Base-by-base conservation (phyloP, 2,113 vertebrate genomes). In the Hippoglossus stenolepis region DNA sequence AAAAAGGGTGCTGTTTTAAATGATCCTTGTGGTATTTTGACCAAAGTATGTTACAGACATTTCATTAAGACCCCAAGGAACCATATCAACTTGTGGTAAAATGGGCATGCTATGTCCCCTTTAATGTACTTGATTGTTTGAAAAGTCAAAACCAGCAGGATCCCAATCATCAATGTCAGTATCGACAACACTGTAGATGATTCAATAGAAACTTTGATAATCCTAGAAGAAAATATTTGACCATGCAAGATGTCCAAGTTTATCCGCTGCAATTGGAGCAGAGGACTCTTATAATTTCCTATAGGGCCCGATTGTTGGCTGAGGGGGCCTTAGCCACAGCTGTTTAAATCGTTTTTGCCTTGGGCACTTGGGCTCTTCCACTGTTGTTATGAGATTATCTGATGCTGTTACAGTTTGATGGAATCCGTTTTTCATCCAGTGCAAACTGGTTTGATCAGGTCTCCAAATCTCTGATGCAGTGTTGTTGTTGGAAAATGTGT, bases 381-480 rank as follows among this genome's bases (percentile, higher is more conserved):
- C 60, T 80, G 56, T 82, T 86, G 76, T 77, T 65, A 75, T 66
- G 26, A 82, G 60, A 83, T 85, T 77, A 89, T 85, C 75, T 58
- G 82, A 88, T 84, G 73, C 65, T 35, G 61, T 79, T 43, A 65
- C 45, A 77, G 63, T 75, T 75, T 73, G 76, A 84, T 84, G 70
- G 79, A 91, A 88, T 89, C 79, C 38, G 26, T 65, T 84, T 75
- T 84, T 76, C 72, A 77, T 92, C 77, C 83, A 88, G 89, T 66
- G n/a, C 69, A 70, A 80, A 87, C 90, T 88, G 65, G 89, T 89
- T 86, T 80, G 84, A 91, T 91, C 71, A 72, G 38, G 31, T 62
- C 63, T 80, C 68, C 73, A 87, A 87, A 89, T 81, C 85, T 89
- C 67, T 54, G 58, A 71, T 75, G 77, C 73, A 40, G 45, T 78